These are phyloP conservation scores for Perizoma affinitatum DNA, from an alignment of 2,888 invertebrate species.

Conservation along the genomic window DNA sequence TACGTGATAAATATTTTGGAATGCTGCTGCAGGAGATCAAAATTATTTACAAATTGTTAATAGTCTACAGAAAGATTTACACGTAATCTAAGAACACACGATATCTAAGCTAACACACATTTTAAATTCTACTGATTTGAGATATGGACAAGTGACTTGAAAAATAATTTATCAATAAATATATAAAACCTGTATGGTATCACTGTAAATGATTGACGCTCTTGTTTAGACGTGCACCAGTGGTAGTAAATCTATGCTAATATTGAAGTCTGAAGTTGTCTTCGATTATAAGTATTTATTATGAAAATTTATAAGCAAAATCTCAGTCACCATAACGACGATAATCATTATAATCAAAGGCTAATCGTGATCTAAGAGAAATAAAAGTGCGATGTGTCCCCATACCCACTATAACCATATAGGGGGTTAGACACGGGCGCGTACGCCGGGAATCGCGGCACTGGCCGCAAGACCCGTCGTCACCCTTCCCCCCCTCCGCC, in stretches of 20 bases:
- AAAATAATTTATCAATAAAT: too few relatives aligned
- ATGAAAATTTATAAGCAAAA: too few relatives aligned
- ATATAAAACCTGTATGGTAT: too few relatives aligned
- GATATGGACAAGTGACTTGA: too few relatives aligned
- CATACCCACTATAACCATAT: constrained; percentile 63
- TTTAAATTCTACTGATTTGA: not conserved
- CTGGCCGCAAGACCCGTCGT: constrained; percentile 80
- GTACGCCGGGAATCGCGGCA: constrained; percentile 77
- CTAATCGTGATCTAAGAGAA: constrained; percentile 55
- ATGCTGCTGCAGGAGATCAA: constrained; percentile 75
- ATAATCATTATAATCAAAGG: too few relatives aligned
- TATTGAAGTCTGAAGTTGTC: too few relatives aligned
- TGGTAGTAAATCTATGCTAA: too few relatives aligned
- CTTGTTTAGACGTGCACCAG: too few relatives aligned
- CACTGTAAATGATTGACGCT: too few relatives aligned
- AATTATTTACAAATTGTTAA: constrained; percentile 51
- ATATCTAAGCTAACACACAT: constrained; percentile 3
- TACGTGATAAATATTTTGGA: constrained; percentile 63
- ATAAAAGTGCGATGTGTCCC: constrained; percentile 63
- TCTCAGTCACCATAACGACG: too few relatives aligned
- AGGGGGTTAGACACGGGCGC: constrained; percentile 54
- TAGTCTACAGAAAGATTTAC: constrained; percentile 20
- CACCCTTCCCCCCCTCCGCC: constrained; percentile 69
- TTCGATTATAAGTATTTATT: too few relatives aligned
- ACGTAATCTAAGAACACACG: constrained; percentile 19